Conservation (phyloP, 1,140 invertebrate genomes). For the Lerema accius region DNA sequence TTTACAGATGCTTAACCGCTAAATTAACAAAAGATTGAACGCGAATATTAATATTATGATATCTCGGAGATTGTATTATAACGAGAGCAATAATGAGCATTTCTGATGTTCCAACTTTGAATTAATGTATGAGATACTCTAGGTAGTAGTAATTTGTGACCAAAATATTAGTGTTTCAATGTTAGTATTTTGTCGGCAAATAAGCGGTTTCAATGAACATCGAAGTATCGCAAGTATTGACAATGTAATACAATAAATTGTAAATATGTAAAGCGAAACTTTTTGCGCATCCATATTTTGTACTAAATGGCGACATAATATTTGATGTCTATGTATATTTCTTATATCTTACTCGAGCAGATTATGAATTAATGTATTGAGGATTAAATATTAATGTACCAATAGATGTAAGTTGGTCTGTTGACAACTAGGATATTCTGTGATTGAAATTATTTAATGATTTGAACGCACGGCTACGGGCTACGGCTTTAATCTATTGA, state of each 20-base stretch:
- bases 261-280: slow-evolving; percentile 25
- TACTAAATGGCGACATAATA: slow-evolving; percentile 16
- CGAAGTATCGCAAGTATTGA: slow-evolving; percentile 19
- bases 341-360: slow-evolving; percentile 14
- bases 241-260: slow-evolving; percentile 17
- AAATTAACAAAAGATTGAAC: slow-evolving; percentile 5
- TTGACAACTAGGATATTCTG: background rate
- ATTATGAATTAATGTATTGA: slow-evolving; percentile 12
- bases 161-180: slow-evolving; percentile 9
- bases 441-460: slow-evolving; percentile 18
- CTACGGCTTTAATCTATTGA: too few species aligned
- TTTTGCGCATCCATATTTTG: slow-evolving; percentile 26
- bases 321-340: slow-evolving; percentile 21
- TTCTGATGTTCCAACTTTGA: slow-evolving; percentile 15
- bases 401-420: background rate
- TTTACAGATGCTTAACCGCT: slow-evolving; percentile 3
- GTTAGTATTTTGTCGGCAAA: slow-evolving; percentile 8
- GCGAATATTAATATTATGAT: slow-evolving; percentile 7
- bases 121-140: slow-evolving; percentile 8
- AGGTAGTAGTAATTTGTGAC: slow-evolving; percentile 2
- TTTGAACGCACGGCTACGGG: background rate
- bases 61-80: slow-evolving; percentile 1
- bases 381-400: slow-evolving; percentile 12
- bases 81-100: slow-evolving; percentile 24
- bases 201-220: slow-evolving; percentile 26